Evolutionary conservation across 2,113 vertebrate genomes (phyloP).

Genomic region (Zosterops lateralis): DNA sequence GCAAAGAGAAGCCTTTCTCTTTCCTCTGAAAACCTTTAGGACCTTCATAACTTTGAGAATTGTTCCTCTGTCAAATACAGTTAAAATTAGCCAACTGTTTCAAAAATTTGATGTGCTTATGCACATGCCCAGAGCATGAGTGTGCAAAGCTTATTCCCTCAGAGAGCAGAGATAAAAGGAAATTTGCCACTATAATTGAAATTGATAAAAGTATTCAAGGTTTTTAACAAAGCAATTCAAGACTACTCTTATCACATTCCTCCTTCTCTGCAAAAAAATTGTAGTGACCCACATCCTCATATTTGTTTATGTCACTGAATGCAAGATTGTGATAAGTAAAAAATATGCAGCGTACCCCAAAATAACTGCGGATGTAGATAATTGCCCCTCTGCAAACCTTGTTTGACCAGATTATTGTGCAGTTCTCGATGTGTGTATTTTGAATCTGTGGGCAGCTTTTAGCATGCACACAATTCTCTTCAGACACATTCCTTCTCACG

Average conservation of each 20-base stretch:
- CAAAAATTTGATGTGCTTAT: background rate
- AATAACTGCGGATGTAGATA: background rate
- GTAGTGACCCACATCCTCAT: slow-evolving; percentile 9
- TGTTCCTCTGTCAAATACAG: background rate
- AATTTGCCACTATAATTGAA: background rate
- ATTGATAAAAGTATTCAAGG: background rate
- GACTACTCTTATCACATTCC: background rate
- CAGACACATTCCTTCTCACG: slow-evolving; percentile 23
- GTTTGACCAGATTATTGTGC: background rate
- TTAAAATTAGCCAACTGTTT: background rate
- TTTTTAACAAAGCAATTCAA: background rate
- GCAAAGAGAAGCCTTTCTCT: background rate
- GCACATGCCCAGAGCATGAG: background rate
- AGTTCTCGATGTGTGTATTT: background rate
- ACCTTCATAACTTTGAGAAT: background rate
- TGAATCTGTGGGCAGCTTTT: slow-evolving; percentile 20
- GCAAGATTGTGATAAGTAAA: background rate
- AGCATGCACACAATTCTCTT: slow-evolving; percentile 28
- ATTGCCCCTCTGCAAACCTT: background rate
- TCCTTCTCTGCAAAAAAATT: background rate
- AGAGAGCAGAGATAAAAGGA: background rate
- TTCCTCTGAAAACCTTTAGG: background rate
- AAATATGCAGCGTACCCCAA: background rate
- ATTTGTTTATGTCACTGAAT: slow-evolving; percentile 19
- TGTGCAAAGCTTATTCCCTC: background rate